Percentiles rank a stretch among this genome's conserved stretches.
phyloP scores from a whole-genome alignment of 2,888 invertebrate genomes.

The Trachelus tabidus region DNA sequence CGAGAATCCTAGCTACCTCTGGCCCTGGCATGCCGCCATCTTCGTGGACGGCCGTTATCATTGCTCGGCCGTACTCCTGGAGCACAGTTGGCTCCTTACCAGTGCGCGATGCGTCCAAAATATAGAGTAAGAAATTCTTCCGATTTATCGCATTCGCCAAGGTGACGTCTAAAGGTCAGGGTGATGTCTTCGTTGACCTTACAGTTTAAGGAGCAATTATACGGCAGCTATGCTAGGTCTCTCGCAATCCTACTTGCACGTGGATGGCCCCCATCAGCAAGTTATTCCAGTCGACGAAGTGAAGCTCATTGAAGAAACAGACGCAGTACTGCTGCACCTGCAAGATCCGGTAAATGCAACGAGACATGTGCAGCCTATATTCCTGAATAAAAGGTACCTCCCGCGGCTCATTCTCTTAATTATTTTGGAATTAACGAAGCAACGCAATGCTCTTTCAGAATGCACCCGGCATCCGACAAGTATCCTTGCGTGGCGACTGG shows the following conservation, averaged over 20 bases:
- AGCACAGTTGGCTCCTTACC: constrained; percentile 75
- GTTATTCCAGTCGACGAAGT: constrained; percentile 73
- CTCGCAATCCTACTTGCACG: constrained; percentile 70
- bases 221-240: constrained; percentile 77
- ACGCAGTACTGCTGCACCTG: constrained; percentile 75
- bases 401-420: not conserved
- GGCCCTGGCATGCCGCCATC: constrained; percentile 82
- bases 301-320: constrained; percentile 70
- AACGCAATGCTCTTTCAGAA: constrained; percentile 30
- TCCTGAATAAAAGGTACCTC: constrained; percentile 63
- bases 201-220: constrained; percentile 71
- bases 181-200: not conserved
- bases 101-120: constrained; percentile 67
- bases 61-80: constrained; percentile 78
- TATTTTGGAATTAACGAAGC: not conserved
- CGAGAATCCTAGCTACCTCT: constrained; percentile 58
- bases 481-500: constrained; percentile 74
- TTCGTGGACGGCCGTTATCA: constrained; percentile 77
- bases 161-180: not conserved
- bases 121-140: constrained; percentile 62
- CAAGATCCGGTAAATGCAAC: constrained; percentile 71
- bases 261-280: constrained; percentile 78
- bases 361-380: constrained; percentile 76
- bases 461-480: constrained; percentile 54
- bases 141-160: not conserved